Base-by-base conservation (phyloP, 2,797 vertebrate genomes). In the Antennarius maculatus region DNA sequence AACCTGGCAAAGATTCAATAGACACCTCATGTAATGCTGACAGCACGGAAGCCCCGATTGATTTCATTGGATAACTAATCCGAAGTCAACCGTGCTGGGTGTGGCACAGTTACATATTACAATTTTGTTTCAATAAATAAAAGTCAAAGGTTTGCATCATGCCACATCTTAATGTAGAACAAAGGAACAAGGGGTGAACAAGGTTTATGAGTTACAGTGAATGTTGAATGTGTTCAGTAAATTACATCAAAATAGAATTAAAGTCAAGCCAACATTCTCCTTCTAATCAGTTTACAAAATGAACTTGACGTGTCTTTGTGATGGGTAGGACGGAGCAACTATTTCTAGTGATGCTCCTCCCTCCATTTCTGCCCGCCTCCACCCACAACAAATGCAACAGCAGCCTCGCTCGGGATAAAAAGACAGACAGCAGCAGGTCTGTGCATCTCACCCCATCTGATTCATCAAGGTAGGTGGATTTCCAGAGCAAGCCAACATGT, bases 391-490 rank as follows among this genome's bases (percentile, higher is more conserved):
- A 42, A 61, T 17, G 49, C 64, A 14, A 48, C 53, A 39, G 17
- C 46, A 48, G 46, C 46, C 17, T 11, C 10, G 45, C 46, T 61
- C 70, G 82, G 80, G 37, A 92, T 93, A 93, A 88, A 93, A 91
- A 75, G 67, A 11, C 57, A 23, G 17, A 43, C 17, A 49, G 70
- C 54, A 63, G 63, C 29, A 66, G 66, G 42, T 61, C 52, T 62
- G 43, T 61, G 51, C 59, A 82, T 79, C 80, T 81, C 81, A 86
- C 76, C 72, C 84, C 80, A 60, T 76, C 80, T 83, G 67, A 61
- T 52, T 66, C 58, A 82, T 46, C 69, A 49, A 63, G 65, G 23
- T 68, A 86, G 55, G 46, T 73, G 71, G 71, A 80, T 28, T 75
- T 80, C 55, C 76, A 50, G 50, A 88, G 51, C 71, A 81, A 13